Base-by-base conservation (phyloP, 2,797 vertebrate genomes). In the Phalanger gymnotis region DNA sequence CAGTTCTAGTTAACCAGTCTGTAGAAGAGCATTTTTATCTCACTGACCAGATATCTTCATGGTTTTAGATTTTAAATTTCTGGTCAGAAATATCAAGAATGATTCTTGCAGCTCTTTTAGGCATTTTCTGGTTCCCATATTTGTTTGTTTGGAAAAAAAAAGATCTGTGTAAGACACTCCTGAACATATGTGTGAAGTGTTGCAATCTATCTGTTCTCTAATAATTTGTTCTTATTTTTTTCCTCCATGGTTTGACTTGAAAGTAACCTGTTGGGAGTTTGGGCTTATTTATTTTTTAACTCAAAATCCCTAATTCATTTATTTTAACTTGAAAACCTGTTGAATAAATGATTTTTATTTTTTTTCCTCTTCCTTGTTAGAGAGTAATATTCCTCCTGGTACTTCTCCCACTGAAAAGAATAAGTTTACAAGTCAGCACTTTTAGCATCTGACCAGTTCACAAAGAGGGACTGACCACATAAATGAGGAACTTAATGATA, bases 381-480 rank as follows among this genome's bases (percentile, higher is more conserved):
- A 73, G n/a, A 51, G 9, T 87, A 51, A 87, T 27, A 87, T 87
- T 87, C 40, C 25, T 0, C 22, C 40, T 81, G 73, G 40, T 87
- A 87, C 25, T 87, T 87, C 40, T 87, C 40, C 73, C 22, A 47
- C 22, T 87, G 40, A 87, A 27, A 51, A 87, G 22, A 51, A 40
- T 51, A 87, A 92, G 96, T 89, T 95, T 92, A 98, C 96, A 94
- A 93, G 95, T 97, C 96, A 22, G 57, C 56, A 54, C 27, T 95
- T 93, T 30, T 92, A 58, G 96, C 97, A 87, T 92, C 97, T 94
- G 96, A 94, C 97, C 94, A 57, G 96, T 98, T 98, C 98, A 97
- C 97, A 97, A 96, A 96, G 95, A 94, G 96, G 95, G 96, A 95
- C 92, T 94, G 94, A 98, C 97, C 97, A 98, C 92, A 91, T 94